Conservation (phyloP, 2,797 vertebrate species). For the Echeneis naucrates region DNA sequence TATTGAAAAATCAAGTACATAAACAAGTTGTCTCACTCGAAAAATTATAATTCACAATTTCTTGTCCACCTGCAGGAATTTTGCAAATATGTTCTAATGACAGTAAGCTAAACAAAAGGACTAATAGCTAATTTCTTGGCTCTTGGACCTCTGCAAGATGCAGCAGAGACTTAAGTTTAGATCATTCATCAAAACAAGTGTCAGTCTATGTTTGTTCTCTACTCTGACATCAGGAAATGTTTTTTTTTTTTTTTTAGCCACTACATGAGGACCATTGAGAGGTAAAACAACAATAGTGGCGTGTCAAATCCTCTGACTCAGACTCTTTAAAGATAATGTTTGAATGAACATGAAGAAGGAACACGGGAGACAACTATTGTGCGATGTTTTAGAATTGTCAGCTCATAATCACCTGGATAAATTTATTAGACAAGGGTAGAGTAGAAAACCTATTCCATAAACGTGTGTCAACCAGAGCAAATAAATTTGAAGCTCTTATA, state of each 20-base stretch:
- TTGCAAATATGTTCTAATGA: conserved; percentile 15
- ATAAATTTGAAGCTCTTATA: neutral
- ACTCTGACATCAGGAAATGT: conserved; percentile 1
- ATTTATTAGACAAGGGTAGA: conserved; percentile 29
- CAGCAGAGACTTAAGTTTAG: conserved; percentile 16
- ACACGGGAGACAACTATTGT: conserved; percentile 4
- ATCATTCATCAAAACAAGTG: conserved; percentile 35
- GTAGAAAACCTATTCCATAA: conserved; percentile 12
- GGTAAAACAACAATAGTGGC: conserved; percentile 12
- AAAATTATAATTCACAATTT: neutral
- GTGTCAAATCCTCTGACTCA: conserved; percentile 14
- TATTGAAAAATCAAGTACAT: conserved; percentile 15
- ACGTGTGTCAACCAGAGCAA: conserved; percentile 20
- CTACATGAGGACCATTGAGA: conserved; percentile 8
- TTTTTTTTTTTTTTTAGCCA: no score
- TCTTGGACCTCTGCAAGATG: conserved; percentile 11
- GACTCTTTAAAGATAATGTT: conserved; percentile 19
- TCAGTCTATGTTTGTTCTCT: conserved; percentile 12
- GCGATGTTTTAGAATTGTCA: conserved; percentile 15
- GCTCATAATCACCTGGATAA: conserved; percentile 16
- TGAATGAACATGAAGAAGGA: neutral
- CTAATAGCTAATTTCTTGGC: conserved; percentile 36
- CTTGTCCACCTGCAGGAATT: neutral
- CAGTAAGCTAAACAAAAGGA: conserved; percentile 35
- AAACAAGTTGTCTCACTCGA: neutral